phyloP scores from a whole-genome alignment of 2,797 vertebrate genomes.

The Chrysocyon brachyurus region DNA sequence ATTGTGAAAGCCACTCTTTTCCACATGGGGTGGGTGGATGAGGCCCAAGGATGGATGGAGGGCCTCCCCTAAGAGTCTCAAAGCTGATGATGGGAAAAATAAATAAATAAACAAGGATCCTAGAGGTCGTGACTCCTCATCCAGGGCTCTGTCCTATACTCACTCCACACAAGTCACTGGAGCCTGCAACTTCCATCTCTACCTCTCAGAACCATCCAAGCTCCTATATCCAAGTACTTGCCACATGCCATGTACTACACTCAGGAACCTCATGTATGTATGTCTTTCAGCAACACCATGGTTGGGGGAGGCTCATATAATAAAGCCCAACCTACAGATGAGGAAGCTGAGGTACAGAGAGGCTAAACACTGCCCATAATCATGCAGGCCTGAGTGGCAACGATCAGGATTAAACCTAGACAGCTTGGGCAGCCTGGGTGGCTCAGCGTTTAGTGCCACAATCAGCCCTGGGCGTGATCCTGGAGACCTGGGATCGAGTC shows the following conservation, averaged over 20 bases:
- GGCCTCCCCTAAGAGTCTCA: not conserved
- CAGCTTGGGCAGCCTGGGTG: too few relatives aligned
- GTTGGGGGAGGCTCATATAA: not conserved
- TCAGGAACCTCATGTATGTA: not conserved
- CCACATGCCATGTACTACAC: accelerated
- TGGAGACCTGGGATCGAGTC: too few relatives aligned
- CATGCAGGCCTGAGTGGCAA: accelerated
- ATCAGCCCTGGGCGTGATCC: too few relatives aligned
- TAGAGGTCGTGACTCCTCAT: accelerated
- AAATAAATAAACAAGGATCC: not conserved
- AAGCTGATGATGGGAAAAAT: not conserved
- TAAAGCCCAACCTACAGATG: not conserved
- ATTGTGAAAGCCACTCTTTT: not conserved
- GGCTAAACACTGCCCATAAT: too few relatives aligned
- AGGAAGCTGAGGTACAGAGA: not conserved
- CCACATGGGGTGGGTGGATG: too few relatives aligned
- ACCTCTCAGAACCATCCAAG: not conserved
- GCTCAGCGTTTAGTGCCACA: too few relatives aligned
- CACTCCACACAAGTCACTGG: too few relatives aligned
- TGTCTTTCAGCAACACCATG: accelerated
- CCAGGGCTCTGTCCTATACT: not conserved
- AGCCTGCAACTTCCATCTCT: not conserved
- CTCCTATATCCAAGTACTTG: not conserved
- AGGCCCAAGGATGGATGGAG: not conserved
- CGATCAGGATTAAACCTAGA: not conserved